Base-by-base conservation (phyloP, 1,140 invertebrate species). In the Sycobia sp. region DNA sequence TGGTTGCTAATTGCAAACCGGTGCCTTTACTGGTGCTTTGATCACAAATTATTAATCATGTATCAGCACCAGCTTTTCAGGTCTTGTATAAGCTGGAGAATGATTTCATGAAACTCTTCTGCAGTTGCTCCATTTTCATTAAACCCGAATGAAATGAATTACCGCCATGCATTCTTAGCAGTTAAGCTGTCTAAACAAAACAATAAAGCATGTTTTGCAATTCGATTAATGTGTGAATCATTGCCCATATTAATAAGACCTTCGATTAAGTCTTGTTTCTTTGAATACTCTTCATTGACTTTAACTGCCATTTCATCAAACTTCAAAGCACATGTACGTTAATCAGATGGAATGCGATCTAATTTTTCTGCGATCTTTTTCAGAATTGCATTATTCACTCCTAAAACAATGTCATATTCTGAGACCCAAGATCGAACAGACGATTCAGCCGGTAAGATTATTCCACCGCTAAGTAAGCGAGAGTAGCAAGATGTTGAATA, bases 101-200 rank as follows among this genome's bases (percentile, higher is more conserved):
- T 3, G 16, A 50, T 29, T 16, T 50, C 29, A 16, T 0, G 4
- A 27, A 50, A 27, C 32, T 50, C 25, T 29, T 50, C 47, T 1
- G 2, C n/a, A 16, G 7, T 4, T 27, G 20, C 62, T 23, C 47
- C 55, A n/a, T n/a, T n/a, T n/a, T n/a, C n/a, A n/a, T n/a, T n/a
- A n/a, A n/a, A n/a, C n/a, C n/a, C n/a, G n/a, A 66, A 71, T 0
- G 56, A 58, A 0, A 70, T 0, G 4, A 56, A 53, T 53, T 70
- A 63, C 0, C 67, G 59, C 67, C 68, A 70, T 29, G 60, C n/a
- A 50, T 68, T 67, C 23, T 53, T 58, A 3, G 63, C 61, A 55
- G 67, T 72, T 14, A 72, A 62, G 20, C 67, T 65, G 8, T 70
- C 18, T 36, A 53, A 23, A 38, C n/a, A n/a, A n/a, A n/a, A n/a